These are phyloP conservation scores for Corythucha ciliata DNA, from an alignment of 2,888 invertebrate species.

Conservation along the genomic window DNA sequence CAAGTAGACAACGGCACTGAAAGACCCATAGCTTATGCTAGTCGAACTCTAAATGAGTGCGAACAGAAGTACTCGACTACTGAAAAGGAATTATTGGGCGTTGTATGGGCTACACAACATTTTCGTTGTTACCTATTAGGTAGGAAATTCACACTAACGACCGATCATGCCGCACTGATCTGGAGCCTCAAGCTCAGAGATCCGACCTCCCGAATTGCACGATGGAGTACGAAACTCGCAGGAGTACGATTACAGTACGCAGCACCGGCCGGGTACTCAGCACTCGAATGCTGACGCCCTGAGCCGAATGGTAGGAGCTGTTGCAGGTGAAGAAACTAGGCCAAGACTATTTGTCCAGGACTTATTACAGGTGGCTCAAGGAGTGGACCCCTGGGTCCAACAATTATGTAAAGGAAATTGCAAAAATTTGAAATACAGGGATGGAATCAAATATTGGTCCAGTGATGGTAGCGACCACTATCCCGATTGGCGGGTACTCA, in stretches of 20 bases:
- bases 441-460: too few relatives aligned
- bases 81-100: slow-evolving; percentile 28
- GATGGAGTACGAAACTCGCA: neutral
- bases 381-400: neutral
- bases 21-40: slow-evolving; percentile 10
- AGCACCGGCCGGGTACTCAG: neutral
- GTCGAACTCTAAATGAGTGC: slow-evolving; percentile 5
- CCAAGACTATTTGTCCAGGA: neutral
- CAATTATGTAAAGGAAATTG: too few relatives aligned
- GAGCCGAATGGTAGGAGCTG: neutral
- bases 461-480: too few relatives aligned
- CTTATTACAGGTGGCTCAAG: neutral
- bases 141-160: neutral
- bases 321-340: neutral
- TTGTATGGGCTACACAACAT: slow-evolving; percentile 37
- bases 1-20: slow-evolving; percentile 4
- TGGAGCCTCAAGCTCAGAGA: neutral
- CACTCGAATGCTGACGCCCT: neutral
- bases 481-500: too few relatives aligned
- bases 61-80: slow-evolving; percentile 9
- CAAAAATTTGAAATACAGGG: too few relatives aligned
- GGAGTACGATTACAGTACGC: neutral
- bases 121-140: neutral
- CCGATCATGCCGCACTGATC: neutral
- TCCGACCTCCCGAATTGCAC: neutral